Evolutionary conservation across 2,888 invertebrate species (phyloP), one percentile per base, ranked within the genome.

Genomic region (Coelinius sp.): DNA sequence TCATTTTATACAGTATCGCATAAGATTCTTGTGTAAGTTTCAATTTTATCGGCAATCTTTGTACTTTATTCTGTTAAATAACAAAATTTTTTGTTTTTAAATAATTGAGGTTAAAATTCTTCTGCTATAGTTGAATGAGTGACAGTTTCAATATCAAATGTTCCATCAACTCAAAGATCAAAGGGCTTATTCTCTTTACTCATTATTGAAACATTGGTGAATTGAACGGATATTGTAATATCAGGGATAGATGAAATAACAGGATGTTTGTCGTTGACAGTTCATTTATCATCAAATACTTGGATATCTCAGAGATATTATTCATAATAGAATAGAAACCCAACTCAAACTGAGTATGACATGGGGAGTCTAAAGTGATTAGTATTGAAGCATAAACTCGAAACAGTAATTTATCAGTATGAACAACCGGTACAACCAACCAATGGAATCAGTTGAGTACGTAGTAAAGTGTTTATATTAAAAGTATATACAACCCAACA

Each of bases 231-330:
- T 31, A 59, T 59, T 59, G 41, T 41, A 25, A 20, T 20, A 68
- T 62, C 27, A 20, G 14, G 59, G 46, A 56, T 17, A 68, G 27
- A 20, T 27, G 20, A 10, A 52, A 53, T 70, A 27, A 41, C 70
- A 41, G 63, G 20, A 62, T 41, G 27, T 20, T 38, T 65, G 70
- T 65, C 38, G 41, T 56, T 20, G 64, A 70, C 70, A 70, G 70
- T 70, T 70, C 53, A 70, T 70, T 53, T 59, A 59, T 59, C 25
- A 59, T 59, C 59, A 10, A 35, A 31, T 59, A 10, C 31, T 17
- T 4, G 20, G 59, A 17, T 59, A 59, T 25, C 31, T 31, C 27
- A 12, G 27, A 20, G 20, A 25, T 59, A 8, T 56, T 56, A 27
- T 27, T 56, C 17, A 31, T 31, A 56, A 27, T 25, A 27, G 20